A percentile compares a stretch with the other conserved stretches of the same genome.
Conservation (phyloP, 1,140 invertebrate species). For the Nylanderia fulva region DNA sequence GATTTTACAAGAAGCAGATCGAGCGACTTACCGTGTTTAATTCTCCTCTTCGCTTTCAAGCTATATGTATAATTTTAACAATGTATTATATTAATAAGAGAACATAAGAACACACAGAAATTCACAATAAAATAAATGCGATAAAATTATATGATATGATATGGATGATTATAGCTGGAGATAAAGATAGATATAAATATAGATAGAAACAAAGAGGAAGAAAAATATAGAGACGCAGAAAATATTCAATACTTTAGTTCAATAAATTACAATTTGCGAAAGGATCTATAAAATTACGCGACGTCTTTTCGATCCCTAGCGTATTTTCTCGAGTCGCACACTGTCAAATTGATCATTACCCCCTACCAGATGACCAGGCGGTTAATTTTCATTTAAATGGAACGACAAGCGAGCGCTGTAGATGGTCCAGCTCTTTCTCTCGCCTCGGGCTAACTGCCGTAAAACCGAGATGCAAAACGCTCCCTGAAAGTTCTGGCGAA, state of each 20-base stretch:
- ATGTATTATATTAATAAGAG: background rate
- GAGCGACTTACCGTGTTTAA: background rate
- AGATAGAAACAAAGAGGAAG: background rate
- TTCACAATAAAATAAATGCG: background rate
- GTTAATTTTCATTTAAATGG: conserved; percentile 85
- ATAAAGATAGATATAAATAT: conserved; percentile 13
- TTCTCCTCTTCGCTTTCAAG: background rate
- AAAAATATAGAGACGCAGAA: background rate
- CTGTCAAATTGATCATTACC: conserved; percentile 73
- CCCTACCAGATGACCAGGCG: conserved; percentile 36
- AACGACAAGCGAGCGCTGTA: conserved; percentile 69
- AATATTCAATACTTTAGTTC: too few relatives aligned
- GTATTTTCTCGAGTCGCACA: conserved; percentile 24
- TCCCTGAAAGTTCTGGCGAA: conserved; percentile 79
- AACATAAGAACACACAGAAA: background rate
- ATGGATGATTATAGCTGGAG: too few relatives aligned
- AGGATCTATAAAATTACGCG: background rate
- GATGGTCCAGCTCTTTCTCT: conserved; percentile 53
- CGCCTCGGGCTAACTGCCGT: conserved; percentile 41
- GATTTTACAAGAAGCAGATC: background rate
- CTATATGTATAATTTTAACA: background rate
- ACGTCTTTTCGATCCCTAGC: conserved; percentile 3
- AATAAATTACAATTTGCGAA: background rate
- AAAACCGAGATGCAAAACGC: conserved; percentile 65
- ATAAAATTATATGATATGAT: too few relatives aligned